phyloP scores from a whole-genome alignment of 2,797 vertebrate genomes.

The Gallinago solitaria region DNA sequence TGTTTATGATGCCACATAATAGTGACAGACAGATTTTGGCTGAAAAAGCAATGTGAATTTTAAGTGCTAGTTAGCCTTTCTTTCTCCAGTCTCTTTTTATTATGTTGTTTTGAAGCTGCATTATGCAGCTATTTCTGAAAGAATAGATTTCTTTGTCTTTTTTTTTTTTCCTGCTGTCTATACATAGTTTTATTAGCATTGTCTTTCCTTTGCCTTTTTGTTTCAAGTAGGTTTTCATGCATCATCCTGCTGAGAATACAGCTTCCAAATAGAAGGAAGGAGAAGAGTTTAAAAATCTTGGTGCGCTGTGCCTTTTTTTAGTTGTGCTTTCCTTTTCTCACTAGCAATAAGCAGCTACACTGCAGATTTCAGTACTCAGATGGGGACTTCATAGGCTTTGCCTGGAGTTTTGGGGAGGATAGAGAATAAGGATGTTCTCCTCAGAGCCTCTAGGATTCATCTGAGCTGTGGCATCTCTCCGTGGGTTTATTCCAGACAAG shows the following conservation, averaged over 20 bases:
- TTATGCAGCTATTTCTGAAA: slow-evolving; percentile 13
- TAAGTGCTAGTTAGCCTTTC: not conserved
- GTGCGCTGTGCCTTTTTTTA: not conserved
- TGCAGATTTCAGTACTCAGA: not conserved
- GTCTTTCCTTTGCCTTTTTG: not conserved
- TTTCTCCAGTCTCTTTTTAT: slow-evolving; percentile 4
- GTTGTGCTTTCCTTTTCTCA: not conserved
- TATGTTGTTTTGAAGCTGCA: slow-evolving; percentile 16
- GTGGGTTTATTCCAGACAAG: not conserved
- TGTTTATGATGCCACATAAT: slow-evolving; percentile 37
- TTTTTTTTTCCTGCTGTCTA: not conserved
- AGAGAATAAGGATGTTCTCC: not conserved
- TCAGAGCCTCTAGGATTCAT: not conserved
- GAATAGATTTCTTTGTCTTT: not conserved
- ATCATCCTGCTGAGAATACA: not conserved
- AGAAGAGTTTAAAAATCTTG: not conserved
- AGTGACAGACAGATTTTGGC: not conserved
- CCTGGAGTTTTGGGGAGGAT: not conserved
- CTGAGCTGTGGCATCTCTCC: not conserved
- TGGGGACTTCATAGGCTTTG: not conserved
- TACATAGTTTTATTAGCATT: not conserved
- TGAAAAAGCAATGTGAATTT: slow-evolving; percentile 28
- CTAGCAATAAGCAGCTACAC: not conserved
- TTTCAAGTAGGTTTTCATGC: not conserved
- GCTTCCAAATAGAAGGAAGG: not conserved